Evolutionary conservation across 2,888 invertebrate genomes (phyloP).

Genomic region (Nemoura dubitans): DNA sequence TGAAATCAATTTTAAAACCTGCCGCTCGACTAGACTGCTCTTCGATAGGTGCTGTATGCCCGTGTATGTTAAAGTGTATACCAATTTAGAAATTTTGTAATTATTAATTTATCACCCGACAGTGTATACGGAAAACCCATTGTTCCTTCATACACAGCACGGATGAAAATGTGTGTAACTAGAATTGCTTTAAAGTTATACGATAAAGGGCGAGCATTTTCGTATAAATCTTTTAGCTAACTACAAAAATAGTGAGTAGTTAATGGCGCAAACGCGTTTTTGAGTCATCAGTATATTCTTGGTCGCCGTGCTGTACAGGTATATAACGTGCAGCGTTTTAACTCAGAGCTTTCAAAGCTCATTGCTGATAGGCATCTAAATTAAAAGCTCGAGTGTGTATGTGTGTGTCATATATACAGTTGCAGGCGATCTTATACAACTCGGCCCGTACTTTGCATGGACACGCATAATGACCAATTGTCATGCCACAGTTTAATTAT

Average conservation of each 20-base stretch:
- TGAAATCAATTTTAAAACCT: not conserved
- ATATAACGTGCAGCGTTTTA: not conserved
- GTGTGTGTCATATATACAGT: not conserved
- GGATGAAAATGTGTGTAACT: not conserved
- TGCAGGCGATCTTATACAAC: not conserved
- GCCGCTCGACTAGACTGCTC: not conserved
- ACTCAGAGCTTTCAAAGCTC: conserved; percentile 7
- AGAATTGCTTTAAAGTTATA: not conserved
- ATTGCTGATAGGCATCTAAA: conserved; percentile 27
- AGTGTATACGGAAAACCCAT: not conserved
- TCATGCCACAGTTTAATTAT: conserved; percentile 40
- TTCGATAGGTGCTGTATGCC: not conserved
- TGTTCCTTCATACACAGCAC: not conserved
- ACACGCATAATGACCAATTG: conserved; percentile 41
- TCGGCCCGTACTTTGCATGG: not conserved
- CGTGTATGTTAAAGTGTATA: no score
- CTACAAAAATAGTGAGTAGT: not conserved
- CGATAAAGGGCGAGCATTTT: not conserved
- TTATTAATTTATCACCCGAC: not conserved
- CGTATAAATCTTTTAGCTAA: not conserved
- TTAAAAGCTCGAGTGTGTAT: conserved; percentile 33
- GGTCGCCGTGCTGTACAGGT: not conserved
- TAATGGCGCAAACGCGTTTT: not conserved
- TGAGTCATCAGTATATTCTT: not conserved
- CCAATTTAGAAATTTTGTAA: not conserved